Percentiles rank a stretch among this genome's conserved stretches.
These are phyloP conservation scores for Thecophora atra DNA, from an alignment of 2,888 invertebrate species.

Conservation along the genomic window DNA sequence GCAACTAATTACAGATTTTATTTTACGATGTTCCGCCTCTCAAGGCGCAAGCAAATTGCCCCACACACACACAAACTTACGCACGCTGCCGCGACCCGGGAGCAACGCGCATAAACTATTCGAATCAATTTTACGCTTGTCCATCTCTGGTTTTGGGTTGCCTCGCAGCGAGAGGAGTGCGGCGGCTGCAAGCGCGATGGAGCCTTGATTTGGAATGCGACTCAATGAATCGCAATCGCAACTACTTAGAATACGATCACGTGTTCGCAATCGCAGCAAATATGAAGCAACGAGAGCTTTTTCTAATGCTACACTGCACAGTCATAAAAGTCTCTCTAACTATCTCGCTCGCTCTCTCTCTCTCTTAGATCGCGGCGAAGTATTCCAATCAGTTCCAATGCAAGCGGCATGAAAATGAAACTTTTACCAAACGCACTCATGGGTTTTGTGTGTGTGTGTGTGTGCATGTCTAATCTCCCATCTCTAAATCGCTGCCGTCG, in stretches of 20 bases:
- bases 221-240: neutral
- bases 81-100: neutral
- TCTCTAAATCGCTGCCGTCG: too few species aligned
- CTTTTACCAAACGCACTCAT: too few species aligned
- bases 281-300: too few species aligned
- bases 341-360: too few species aligned
- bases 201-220: neutral
- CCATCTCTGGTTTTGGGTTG: slow-evolving; percentile 47
- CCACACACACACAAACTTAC: slow-evolving; percentile 28
- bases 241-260: neutral
- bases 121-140: slow-evolving; percentile 61
- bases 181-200: neutral
- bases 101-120: slow-evolving; percentile 51
- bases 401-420: too few species aligned
- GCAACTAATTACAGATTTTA: slow-evolving; percentile 41
- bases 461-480: too few species aligned
- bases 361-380: too few species aligned
- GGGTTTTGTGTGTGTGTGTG: too few species aligned
- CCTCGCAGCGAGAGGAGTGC: neutral
- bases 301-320: too few species aligned
- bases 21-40: slow-evolving; percentile 48
- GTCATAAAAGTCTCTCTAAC: too few species aligned
- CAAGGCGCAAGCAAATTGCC: slow-evolving; percentile 31
- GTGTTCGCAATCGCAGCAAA: too few species aligned
- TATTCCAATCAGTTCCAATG: too few species aligned